Evolutionary conservation across 2,113 vertebrate genomes (phyloP).

Genomic region (Numida meleagris): DNA sequence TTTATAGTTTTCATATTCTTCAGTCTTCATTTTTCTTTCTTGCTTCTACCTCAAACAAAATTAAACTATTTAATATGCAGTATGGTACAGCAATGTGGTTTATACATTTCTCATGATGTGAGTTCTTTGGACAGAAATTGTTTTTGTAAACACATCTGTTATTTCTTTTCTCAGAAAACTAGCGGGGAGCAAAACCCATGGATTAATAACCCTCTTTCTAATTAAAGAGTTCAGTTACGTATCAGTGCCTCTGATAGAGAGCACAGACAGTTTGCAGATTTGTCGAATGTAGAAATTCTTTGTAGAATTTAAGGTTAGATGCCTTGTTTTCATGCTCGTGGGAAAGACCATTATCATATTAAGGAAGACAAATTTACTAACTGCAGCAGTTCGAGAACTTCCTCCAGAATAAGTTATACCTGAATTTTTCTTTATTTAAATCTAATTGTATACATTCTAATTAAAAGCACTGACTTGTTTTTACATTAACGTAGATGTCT

Average conservation of each 20-base stretch:
- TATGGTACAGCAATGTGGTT: conserved; percentile 46
- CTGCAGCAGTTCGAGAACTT: not conserved
- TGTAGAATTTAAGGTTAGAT: not conserved
- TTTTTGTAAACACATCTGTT: not conserved
- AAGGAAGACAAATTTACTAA: not conserved
- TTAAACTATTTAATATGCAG: conserved; percentile 60
- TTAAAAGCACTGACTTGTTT: not conserved
- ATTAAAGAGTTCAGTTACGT: not conserved
- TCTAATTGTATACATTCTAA: not conserved
- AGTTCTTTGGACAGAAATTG: conserved; percentile 13
- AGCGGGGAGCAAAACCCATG: conserved; percentile 1
- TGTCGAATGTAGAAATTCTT: no score
- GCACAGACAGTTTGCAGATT: not conserved
- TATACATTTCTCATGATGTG: conserved; percentile 36
- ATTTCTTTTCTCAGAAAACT: not conserved
- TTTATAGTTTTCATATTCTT: conserved; percentile 29
- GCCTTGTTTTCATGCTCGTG: not conserved
- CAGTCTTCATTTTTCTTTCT: conserved; percentile 7
- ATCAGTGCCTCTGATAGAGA: not conserved
- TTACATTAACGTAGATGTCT: not conserved
- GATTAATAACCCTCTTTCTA: not conserved
- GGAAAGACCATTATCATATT: not conserved
- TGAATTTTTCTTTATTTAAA: not conserved
- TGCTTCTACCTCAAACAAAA: conserved; percentile 34
- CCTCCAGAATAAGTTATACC: not conserved